A percentile compares a stretch with the other conserved stretches of the same genome.
Evolutionary conservation across 2,888 invertebrate species (phyloP).

Genomic region (Eurytoma adleriae): DNA sequence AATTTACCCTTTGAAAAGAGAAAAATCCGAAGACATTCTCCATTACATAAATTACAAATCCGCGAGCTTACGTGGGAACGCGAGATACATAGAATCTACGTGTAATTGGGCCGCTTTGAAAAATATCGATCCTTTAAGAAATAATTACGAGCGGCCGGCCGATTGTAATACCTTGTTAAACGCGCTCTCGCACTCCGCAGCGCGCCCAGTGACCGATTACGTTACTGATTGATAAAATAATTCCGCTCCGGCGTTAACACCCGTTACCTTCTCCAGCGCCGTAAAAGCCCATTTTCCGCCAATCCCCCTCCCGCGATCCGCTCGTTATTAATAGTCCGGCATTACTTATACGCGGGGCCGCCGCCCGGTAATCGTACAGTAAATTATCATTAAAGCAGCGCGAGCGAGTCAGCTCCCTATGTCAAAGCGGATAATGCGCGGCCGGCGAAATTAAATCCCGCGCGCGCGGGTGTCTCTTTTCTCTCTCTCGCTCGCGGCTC

Average conservation of each 20-base stretch:
- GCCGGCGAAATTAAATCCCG: conserved; percentile 42
- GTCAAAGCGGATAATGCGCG: conserved; percentile 44
- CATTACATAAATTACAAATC: conserved; percentile 32
- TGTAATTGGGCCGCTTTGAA: conserved; percentile 24
- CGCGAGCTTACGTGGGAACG: conserved; percentile 31
- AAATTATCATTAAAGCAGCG: conserved; percentile 50
- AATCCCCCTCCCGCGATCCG: neutral
- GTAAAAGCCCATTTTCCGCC: conserved; percentile 7
- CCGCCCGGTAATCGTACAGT: conserved; percentile 34
- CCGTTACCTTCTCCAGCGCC: conserved; percentile 2
- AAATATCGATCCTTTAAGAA: conserved; percentile 27
- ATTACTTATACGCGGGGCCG: conserved; percentile 32
- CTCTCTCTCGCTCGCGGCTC: neutral
- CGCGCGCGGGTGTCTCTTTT: neutral
- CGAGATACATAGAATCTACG: neutral
- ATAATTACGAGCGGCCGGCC: conserved; percentile 46
- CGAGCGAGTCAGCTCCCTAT: conserved; percentile 15
- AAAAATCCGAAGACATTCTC: conserved; percentile 45
- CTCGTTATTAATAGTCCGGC: conserved; percentile 39
- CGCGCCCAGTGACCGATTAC: conserved; percentile 37
- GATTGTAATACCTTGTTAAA: conserved; percentile 41
- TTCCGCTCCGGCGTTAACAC: conserved; percentile 30
- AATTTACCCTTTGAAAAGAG: neutral
- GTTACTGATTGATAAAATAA: conserved; percentile 48
- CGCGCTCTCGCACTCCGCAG: neutral